Evolutionary conservation across 2,113 vertebrate species (phyloP), one percentile per base, ranked within the genome.

Genomic region (Syrmaticus mikado): DNA sequence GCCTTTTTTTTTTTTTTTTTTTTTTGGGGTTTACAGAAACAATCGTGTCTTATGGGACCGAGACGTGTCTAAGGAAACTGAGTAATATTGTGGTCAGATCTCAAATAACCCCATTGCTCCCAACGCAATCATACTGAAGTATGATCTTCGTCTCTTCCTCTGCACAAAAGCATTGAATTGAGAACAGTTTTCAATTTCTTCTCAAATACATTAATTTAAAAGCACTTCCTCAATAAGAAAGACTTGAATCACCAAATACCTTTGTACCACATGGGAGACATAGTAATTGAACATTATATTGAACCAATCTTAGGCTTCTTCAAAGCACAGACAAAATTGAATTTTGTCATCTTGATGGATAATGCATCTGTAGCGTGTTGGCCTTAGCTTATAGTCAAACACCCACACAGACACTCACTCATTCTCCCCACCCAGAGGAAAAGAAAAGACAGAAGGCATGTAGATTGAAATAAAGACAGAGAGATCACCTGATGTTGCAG

Each of bases 121-220:
- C 18, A 21, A 19, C 50, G 58, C 80, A 92, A 82, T 79, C 62
- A 53, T 24, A 50, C n/a, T 85, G 55, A 94, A 64, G 55, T 73
- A 73, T 72, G 55, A 73, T 82, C 57, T 80, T 80, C 53, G 67
- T 53, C 34, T 87, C 77, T 94, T 95, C 53, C 36, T 87, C 32
- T 82, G 36, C 55, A 57, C 30, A 65, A 55, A 93, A 93, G 28
- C 14, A 89, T 66, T 0, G 0, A 84, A 92, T 73, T 93, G 79
- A 80, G 60, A 89, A 30, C 9, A 46, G 66, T 94, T 93, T 93
- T 89, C 67, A 89, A 71, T 94, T 82, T 85, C 21, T 85, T 80
- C 74, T 67, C 80, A 93, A 92, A 95, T 76, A 46, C 22, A 93
- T 84, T 92, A 92, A 82, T 96, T 92, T 93, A 64, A 94, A 93